Evolutionary conservation across 2,113 vertebrate species (phyloP).

Genomic region (Physeter macrocephalus): DNA sequence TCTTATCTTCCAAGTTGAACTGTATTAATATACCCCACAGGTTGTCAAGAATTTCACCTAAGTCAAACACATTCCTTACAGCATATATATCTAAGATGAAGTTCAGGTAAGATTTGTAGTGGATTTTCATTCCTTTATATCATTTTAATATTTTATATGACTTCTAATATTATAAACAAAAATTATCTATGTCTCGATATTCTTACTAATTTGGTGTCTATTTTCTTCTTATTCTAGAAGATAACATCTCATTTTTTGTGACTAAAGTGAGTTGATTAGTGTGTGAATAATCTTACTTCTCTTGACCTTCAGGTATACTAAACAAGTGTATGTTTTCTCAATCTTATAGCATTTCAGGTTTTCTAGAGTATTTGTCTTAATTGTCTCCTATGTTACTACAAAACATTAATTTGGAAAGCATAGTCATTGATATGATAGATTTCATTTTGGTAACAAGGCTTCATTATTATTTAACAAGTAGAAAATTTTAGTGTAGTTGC

Average conservation of each 20-base stretch:
- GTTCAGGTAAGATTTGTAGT: background rate
- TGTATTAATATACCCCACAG: no score
- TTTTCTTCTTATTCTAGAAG: constrained; percentile 17
- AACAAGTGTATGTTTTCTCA: background rate
- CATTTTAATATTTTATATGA: constrained; percentile 10
- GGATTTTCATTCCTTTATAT: background rate
- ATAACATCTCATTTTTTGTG: background rate
- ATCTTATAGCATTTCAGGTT: background rate
- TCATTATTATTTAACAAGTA: constrained; percentile 9
- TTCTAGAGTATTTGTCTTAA: background rate
- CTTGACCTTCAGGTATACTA: background rate
- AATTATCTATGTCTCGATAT: background rate
- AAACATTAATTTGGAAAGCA: constrained; percentile 5
- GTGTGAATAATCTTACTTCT: background rate
- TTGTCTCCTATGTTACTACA: background rate
- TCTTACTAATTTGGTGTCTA: background rate
- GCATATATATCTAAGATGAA: background rate
- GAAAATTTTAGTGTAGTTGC: background rate
- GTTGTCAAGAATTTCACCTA: background rate
- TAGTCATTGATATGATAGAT: background rate
- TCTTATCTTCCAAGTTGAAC: no score
- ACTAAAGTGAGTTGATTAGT: background rate
- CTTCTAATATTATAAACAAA: background rate
- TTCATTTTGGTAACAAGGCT: background rate
- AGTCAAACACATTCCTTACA: background rate